Percentiles rank a stretch among this genome's conserved stretches.
Conservation (phyloP, 1,140 invertebrate species). For the Nomia melanderi region DNA sequence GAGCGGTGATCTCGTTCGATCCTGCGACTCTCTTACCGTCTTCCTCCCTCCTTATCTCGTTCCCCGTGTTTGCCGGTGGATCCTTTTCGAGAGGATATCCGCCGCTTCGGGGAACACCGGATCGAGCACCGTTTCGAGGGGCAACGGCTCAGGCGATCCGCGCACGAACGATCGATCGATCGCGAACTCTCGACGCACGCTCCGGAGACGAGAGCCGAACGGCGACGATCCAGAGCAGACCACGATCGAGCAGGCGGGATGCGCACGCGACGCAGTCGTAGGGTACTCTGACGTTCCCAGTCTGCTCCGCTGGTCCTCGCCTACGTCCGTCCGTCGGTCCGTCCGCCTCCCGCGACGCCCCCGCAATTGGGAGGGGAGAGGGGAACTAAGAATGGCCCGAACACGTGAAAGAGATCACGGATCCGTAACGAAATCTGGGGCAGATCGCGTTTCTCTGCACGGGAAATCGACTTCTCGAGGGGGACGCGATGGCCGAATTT, state of each 20-base stretch:
- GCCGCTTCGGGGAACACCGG: too few relatives aligned
- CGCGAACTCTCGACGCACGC: not conserved
- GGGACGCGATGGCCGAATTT: not conserved
- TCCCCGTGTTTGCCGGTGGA: too few relatives aligned
- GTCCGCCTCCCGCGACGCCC: slow-evolving; percentile 57
- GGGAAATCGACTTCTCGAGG: slow-evolving; percentile 3
- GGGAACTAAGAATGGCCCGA: slow-evolving; percentile 33
- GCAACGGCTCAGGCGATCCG: too few relatives aligned
- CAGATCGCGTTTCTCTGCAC: not conserved
- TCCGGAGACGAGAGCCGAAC: not conserved
- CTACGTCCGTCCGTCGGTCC: slow-evolving; percentile 37
- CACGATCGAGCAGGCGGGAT: slow-evolving; percentile 49
- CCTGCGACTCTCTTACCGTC: too few relatives aligned
- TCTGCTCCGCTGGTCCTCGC: slow-evolving; percentile 60
- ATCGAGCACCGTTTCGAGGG: too few relatives aligned
- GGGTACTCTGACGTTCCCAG: slow-evolving; percentile 70
- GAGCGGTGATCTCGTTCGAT: too few relatives aligned
- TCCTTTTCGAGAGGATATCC: too few relatives aligned
- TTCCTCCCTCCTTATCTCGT: too few relatives aligned
- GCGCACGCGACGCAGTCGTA: slow-evolving; percentile 73
- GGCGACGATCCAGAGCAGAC: slow-evolving; percentile 14
- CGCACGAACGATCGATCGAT: slow-evolving; percentile 2
- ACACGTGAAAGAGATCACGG: slow-evolving; percentile 13
- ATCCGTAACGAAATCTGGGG: slow-evolving; percentile 5
- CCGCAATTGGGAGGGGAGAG: not conserved